Base-by-base conservation (phyloP, 1,140 invertebrate genomes). In the Drosophila chauvacae region DNA sequence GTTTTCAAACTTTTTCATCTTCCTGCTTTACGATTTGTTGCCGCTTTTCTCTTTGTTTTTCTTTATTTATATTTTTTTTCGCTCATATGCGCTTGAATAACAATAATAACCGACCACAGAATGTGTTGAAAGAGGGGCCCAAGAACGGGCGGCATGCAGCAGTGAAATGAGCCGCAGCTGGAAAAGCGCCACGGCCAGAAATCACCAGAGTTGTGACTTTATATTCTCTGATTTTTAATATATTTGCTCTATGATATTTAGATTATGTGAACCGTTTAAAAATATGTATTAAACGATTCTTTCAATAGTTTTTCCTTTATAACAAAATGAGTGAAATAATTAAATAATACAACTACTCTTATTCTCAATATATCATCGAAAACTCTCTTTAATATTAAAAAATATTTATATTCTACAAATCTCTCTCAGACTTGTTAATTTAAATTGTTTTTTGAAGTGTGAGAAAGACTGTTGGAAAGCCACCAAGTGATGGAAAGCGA, bases 141-240 rank as follows among this genome's bases (percentile, higher is more conserved):
- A 14, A 72, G 85, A 87, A 87, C 80, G 87, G 83, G 84, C 82
- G 83, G 86, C 70, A 86, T 82, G 83, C 74, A 80, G 76, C 75
- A 50, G 60, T 47, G 73, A 81, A 76, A 63, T 83, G 73, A 78
- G 81, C 48, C 69, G 47, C 37, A 42, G 45, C 48, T 69, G 62
- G 61, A 66, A 68, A 76, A 75, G 35, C 42, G 50, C 11, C 71
- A 76, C 53, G 11, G 44, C 60, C 18, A 51, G 10, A 51, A 28
- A 42, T 20, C 26, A 14, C 1, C 28, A 5, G 2, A 23, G 4
- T 35, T 37, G 0, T 2, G 37, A 4, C 10, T 57, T 9, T n/a
- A 26, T 5, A 58, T 14, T 20, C 2, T 30, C 2, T 18, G 4
- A 20, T 37, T 16, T 23, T 35, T 10, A 10, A 10, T 20, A 30